Evolutionary conservation across 1,140 invertebrate species (phyloP), one percentile per base, ranked within the genome.

Genomic region (Oryzaephilus surinamensis): DNA sequence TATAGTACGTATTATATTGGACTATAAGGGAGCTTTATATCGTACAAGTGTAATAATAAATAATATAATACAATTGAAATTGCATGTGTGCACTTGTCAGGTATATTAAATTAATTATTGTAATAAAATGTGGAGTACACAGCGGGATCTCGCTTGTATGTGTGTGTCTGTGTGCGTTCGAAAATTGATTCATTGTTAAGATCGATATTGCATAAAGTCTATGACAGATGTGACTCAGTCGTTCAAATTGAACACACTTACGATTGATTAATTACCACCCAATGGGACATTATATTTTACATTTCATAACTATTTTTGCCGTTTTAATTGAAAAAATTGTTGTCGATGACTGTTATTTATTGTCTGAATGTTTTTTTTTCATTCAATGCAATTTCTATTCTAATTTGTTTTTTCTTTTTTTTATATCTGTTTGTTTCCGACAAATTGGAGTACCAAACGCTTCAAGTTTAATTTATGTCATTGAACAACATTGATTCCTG

Each of bases 181-280:
- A 34, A 35, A 43, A 48, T 48, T 48, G 45, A 48, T 48, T 48
- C 45, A 48, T 48, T 48, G 45, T 48, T 43, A 44, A 48, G 45
- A 37, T 42, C 41, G 33, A 48, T 44, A 48, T 47, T 43, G 41
- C 41, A 47, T 44, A 43, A 43, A 48, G 45, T 43, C 41, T 20
- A 37, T 48, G 45, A 48, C 45, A 48, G 45, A 48, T 48, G 45
- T 42, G 45, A 42, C 45, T 47, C 45, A 34, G 30, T 44, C 26
- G 32, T 36, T 47, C 45, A 41, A 43, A 37, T 35, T 27, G 28
- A 43, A n/a, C n/a, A 39, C 28, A 48, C 41, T 41, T 40, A 40
- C 37, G 36, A 33, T 30, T 43, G 37, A 48, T 48, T 48, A 48
- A 48, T 48, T 42, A 41, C 40, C 34, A 39, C 40, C 33, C 32